Evolutionary conservation across 2,113 vertebrate species (phyloP).

Genomic region (Rhinolophus ferrumequinum): DNA sequence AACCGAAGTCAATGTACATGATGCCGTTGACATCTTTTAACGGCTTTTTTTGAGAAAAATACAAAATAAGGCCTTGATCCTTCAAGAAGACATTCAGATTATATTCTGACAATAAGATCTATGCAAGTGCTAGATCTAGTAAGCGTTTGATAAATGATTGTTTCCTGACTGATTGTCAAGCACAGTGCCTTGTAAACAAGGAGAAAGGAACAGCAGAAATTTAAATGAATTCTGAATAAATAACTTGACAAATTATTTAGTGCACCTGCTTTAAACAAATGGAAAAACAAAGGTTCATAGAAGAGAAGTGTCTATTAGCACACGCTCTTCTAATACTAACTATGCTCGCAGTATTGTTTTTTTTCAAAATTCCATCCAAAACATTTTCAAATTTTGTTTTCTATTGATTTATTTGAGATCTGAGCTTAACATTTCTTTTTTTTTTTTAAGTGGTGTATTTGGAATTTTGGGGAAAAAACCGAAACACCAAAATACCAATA

Average conservation of each 20-base stretch:
- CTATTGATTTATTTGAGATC: neutral
- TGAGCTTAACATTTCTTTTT: neutral
- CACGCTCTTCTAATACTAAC: neutral
- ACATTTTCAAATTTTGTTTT: neutral
- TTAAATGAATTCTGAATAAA: neutral
- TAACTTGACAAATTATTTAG: neutral
- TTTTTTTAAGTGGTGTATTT: neutral
- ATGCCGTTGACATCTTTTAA: neutral
- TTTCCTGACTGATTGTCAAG: neutral
- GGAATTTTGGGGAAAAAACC: neutral
- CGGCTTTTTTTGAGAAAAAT: neutral
- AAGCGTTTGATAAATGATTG: neutral
- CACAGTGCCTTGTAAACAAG: neutral
- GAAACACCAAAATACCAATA: neutral
- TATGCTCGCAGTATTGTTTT: neutral
- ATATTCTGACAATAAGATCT: neutral
- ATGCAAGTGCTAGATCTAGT: neutral
- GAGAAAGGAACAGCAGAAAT: neutral
- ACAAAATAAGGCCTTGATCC: neutral
- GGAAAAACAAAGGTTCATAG: neutral
- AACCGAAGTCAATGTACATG: rapidly evolving
- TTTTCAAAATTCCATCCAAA: neutral
- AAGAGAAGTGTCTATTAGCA: neutral
- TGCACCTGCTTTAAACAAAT: neutral
- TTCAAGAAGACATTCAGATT: neutral